A percentile compares a stretch with the other conserved stretches of the same genome.
Conservation (phyloP, 2,888 invertebrate species). For the Mycalesis mineus region DNA sequence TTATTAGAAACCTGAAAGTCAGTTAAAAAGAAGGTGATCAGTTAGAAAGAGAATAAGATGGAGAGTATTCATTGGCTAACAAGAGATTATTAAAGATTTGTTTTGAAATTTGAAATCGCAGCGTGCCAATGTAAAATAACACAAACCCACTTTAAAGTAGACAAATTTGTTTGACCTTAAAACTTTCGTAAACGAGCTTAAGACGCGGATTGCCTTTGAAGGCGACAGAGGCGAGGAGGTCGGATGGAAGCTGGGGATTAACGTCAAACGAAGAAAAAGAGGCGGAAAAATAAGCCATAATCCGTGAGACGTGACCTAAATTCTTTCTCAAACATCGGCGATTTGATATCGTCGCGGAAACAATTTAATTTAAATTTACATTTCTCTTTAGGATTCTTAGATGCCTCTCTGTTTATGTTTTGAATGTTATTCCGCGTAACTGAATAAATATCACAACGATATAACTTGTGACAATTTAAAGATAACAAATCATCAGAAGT, state of each 20-base stretch:
- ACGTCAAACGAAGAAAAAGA: constrained; percentile 76
- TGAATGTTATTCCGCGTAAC: neutral
- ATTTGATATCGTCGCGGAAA: constrained; percentile 71
- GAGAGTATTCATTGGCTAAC: too few species aligned
- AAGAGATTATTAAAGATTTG: too few species aligned
- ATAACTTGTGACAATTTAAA: neutral
- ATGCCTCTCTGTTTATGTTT: neutral
- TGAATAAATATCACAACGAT: neutral
- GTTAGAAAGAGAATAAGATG: too few species aligned
- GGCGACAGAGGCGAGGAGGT: constrained; percentile 42
- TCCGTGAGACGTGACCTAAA: constrained; percentile 75
- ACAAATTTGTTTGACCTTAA: constrained; percentile 42
- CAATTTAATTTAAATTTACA: constrained; percentile 66
- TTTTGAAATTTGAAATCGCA: too few species aligned
- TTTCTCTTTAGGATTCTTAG: constrained; percentile 48
- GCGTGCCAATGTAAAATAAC: too few species aligned
- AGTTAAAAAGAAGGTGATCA: too few species aligned
- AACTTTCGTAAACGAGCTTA: constrained; percentile 40
- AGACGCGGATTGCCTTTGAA: constrained; percentile 34
- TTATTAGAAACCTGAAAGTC: too few species aligned
- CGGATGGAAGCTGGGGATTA: constrained; percentile 71
- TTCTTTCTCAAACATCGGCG: constrained; percentile 70
- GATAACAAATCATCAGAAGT: too few species aligned
- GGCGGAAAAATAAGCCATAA: constrained; percentile 73
- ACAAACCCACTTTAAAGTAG: neutral